These are phyloP conservation scores for Clarias laeviceps DNA, from an alignment of 2,797 vertebrate genomes.

Conservation along the genomic window DNA sequence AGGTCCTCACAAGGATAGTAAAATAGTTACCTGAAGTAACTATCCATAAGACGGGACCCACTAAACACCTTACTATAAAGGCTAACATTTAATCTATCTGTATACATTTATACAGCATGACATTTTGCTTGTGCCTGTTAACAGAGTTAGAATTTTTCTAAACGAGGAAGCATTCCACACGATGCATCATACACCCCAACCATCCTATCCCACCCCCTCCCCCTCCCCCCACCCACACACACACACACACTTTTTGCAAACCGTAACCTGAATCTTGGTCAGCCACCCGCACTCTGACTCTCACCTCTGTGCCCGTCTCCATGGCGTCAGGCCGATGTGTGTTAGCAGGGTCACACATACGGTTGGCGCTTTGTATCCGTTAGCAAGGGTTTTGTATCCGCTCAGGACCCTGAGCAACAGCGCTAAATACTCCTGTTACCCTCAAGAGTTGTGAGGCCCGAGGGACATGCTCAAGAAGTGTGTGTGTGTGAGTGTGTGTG, in stretches of 20 bases:
- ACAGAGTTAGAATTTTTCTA: background rate
- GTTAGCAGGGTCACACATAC: slow-evolving; percentile 46
- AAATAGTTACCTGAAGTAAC: background rate
- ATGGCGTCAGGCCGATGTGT: slow-evolving; percentile 52
- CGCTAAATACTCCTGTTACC: slow-evolving; percentile 46
- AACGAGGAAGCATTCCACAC: background rate
- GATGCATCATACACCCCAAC: background rate
- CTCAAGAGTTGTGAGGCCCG: slow-evolving; percentile 20
- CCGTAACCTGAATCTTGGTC: slow-evolving; percentile 47
- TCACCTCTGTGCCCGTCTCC: slow-evolving; percentile 67
- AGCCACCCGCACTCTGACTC: slow-evolving; percentile 59
- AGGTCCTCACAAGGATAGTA: background rate
- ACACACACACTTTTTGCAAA: background rate
- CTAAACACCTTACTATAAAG: background rate
- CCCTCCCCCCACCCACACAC: background rate
- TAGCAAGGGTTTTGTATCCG: slow-evolving; percentile 52
- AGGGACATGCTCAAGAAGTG: slow-evolving; percentile 7
- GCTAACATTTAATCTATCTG: background rate
- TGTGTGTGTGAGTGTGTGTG: slow-evolving; percentile 8
- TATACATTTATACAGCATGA: background rate
- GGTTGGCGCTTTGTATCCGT: slow-evolving; percentile 50
- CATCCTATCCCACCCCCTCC: no score
- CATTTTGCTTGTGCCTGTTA: background rate
- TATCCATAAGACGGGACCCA: background rate
- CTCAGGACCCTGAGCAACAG: slow-evolving; percentile 40